Percentiles rank a stretch among this genome's conserved stretches.
These are phyloP conservation scores for Oryzaephilus surinamensis DNA, from an alignment of 1,140 invertebrate species.

Conservation along the genomic window DNA sequence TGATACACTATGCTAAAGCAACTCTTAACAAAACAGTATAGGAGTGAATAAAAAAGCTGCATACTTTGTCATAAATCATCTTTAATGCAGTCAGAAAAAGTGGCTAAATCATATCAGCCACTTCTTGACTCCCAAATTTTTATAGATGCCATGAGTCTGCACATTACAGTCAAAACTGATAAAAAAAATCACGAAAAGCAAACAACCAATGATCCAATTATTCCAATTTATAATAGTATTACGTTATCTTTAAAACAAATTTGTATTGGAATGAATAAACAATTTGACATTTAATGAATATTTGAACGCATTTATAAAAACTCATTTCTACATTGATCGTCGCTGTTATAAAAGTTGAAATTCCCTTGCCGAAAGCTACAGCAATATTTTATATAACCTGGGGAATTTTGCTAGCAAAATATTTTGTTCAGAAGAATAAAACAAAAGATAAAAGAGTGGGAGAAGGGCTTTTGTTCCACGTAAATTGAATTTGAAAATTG, in stretches of 20 bases:
- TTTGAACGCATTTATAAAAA: conserved; percentile 11
- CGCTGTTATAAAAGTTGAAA: conserved; percentile 25
- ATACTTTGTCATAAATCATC: conserved; percentile 31
- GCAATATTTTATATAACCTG: conserved; percentile 30
- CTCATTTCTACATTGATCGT: conserved; percentile 8
- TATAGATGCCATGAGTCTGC: too few species aligned
- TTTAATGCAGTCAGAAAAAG: conserved; percentile 30
- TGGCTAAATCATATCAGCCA: conserved; percentile 27
- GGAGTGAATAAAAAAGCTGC: conserved; percentile 17
- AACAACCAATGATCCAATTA: too few species aligned
- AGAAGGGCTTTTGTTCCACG: conserved; percentile 30
- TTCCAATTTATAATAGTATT: too few species aligned
- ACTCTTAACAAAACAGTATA: conserved; percentile 18
- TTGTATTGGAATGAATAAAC: too few species aligned
- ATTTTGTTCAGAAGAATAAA: conserved; percentile 24
- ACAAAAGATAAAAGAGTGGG: conserved; percentile 20
- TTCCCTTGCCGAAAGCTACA: conserved; percentile 20
- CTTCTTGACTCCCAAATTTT: conserved; percentile 31
- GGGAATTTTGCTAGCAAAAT: conserved; percentile 29
- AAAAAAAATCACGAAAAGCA: too few species aligned
- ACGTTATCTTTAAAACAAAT: too few species aligned
- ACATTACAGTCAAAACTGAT: too few species aligned
- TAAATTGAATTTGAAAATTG: conserved; percentile 37
- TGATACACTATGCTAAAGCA: conserved; percentile 21
- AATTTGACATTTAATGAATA: too few species aligned